Evolutionary conservation across 2,888 invertebrate genomes (phyloP).

Genomic region (Norana najaformis): DNA sequence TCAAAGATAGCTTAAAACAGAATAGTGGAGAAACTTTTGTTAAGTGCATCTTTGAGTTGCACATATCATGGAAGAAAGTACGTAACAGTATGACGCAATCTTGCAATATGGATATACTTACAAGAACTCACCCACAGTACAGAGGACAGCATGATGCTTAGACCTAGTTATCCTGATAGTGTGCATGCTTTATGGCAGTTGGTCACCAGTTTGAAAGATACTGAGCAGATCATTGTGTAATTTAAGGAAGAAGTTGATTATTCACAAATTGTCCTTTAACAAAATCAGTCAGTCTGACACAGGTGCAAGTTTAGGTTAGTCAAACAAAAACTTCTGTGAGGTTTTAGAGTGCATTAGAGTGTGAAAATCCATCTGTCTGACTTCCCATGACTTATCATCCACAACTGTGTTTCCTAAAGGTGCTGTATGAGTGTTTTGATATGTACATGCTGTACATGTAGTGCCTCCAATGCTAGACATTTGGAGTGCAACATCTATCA

Average conservation of each 20-base stretch:
- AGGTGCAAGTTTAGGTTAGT: no score
- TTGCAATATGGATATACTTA: slow-evolving; percentile 3
- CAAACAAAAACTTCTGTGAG: no score
- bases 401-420: not conserved
- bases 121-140: not conserved
- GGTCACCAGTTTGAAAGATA: no score
- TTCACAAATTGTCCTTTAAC: no score
- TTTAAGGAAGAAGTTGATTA: no score
- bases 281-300: no score
- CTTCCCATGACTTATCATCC: not conserved
- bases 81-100: not conserved
- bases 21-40: no score
- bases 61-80: not conserved
- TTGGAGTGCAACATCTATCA: no score
- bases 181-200: not conserved
- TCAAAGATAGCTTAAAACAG: not conserved
- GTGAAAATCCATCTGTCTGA: no score
- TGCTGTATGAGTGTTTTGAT: not conserved
- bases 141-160: not conserved
- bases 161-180: not conserved
- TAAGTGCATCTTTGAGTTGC: not conserved
- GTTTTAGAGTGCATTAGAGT: no score
- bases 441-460: not conserved
- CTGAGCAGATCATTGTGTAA: no score
- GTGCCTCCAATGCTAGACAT: no score